Percentiles rank a stretch among this genome's conserved stretches.
These are phyloP conservation scores for Catagonus wagneri DNA, from an alignment of 2,113 vertebrate genomes.

Conservation along the genomic window DNA sequence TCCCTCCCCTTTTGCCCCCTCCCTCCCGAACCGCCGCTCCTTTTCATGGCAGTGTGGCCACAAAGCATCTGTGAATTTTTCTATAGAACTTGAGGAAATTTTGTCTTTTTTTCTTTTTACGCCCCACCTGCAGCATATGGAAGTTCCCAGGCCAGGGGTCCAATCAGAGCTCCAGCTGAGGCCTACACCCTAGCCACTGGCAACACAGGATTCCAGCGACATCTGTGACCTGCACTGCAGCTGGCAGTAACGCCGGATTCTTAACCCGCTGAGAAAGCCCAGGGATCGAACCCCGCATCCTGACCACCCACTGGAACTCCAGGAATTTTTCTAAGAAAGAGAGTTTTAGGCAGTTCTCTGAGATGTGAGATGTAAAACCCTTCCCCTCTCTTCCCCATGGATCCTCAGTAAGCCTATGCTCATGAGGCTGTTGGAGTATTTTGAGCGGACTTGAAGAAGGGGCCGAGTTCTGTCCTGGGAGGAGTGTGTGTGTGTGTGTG, in stretches of 20 bases:
- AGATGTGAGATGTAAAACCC: background rate
- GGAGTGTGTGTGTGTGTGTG: too few relatives aligned
- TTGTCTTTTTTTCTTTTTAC: background rate
- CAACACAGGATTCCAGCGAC: too few relatives aligned
- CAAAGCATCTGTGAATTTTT: background rate
- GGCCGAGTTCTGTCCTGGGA: background rate
- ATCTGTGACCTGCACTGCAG: too few relatives aligned
- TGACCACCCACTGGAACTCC: background rate
- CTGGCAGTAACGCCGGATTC: too few relatives aligned
- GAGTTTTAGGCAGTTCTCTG: background rate
- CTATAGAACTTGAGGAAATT: background rate
- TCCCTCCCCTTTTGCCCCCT: too few relatives aligned
- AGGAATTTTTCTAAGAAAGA: background rate
- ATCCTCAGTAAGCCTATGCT: background rate
- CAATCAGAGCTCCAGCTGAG: too few relatives aligned
- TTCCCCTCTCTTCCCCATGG: background rate
- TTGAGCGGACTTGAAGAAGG: background rate
- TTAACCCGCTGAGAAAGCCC: too few relatives aligned
- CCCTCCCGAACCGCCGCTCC: background rate
- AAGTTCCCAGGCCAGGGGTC: too few relatives aligned
- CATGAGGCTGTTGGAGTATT: background rate
- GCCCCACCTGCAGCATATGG: too few relatives aligned
- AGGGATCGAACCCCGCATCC: too few relatives aligned
- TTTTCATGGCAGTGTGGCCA: background rate
- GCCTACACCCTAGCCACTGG: too few relatives aligned